Percentiles rank a stretch among this genome's conserved stretches.
phyloP scores from a whole-genome alignment of 2,797 vertebrate species.

The Cirrhinus mrigala region DNA sequence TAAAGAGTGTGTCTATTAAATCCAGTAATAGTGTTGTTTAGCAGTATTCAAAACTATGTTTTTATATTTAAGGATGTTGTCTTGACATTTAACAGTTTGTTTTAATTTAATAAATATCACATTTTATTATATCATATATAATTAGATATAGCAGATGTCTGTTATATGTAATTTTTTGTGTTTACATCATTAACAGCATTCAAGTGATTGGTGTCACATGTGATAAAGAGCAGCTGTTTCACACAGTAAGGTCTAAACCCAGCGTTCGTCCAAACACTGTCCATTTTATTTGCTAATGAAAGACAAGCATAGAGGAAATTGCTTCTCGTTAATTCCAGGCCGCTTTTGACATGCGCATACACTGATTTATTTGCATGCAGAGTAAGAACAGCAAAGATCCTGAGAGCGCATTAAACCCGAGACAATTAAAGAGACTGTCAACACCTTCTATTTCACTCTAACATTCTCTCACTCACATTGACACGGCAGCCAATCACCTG shows the following conservation, averaged over 20 bases:
- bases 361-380: conserved; percentile 37
- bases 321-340: conserved; percentile 57
- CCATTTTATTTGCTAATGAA: conserved; percentile 57
- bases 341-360: background rate
- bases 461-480: conserved; percentile 7
- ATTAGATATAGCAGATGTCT: background rate
- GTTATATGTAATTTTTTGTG: background rate
- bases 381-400: conserved; percentile 16
- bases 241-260: conserved; percentile 33
- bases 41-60: background rate
- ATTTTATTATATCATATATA: background rate
- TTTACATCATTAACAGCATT: conserved; percentile 29
- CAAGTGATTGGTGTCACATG: conserved; percentile 22
- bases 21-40: background rate
- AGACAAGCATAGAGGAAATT: conserved; percentile 60
- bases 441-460: conserved; percentile 24
- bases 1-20: background rate
- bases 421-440: conserved; percentile 38
- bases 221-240: conserved; percentile 10
- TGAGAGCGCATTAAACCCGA: conserved; percentile 33
- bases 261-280: conserved; percentile 42
- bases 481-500: conserved; percentile 13
- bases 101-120: background rate
- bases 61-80: background rate
- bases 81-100: background rate